Base-by-base conservation (phyloP, 2,797 vertebrate species). In the Helicolenus hilgendorfi region DNA sequence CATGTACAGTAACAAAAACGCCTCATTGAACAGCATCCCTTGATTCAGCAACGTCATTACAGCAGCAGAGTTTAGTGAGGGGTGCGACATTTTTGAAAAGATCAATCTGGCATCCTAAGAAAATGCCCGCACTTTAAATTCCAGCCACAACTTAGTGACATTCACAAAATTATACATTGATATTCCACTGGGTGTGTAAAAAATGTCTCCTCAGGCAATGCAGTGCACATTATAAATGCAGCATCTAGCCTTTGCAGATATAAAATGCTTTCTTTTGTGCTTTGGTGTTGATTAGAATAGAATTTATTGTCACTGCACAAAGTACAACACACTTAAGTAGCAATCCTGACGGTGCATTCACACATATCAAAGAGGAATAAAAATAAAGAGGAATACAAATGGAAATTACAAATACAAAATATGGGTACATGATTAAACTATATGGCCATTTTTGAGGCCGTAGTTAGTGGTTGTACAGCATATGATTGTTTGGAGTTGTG, bases 1-100 rank as follows among this genome's bases (percentile, higher is more conserved):
- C 60, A 60, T 65, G 59, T 49, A 49, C 77, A 72, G 60, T 83
- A 20, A 86, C 77, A 89, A 90, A 53, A 94, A 92, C 13, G 70
- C 78, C 74, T 62, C 84, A 74, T n/a, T 82, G 79, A 81, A 65
- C 88, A 75, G 22, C 35, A 63, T 73, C 35, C 56, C 77, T 89
- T 87, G 73, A 92, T 94, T 88, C 89, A 89, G 91, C 85, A 73
- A 63, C 65, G 81, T 33, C 72, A 87, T 60, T 65, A 79, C 20
- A 72, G 81, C 80, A 75, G 89, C 29, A 22, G 45, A 41, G 58
- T 73, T 83, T 22, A 55, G 65, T n/a, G 33, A 67, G 31, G 72
- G 67, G 38, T 73, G 77, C 11, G 15, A 15, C 35, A 60, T 49
- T 41, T 63, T 71, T 29, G 26, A 83, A 69, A 29, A 71, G 36